A percentile compares a stretch with the other conserved stretches of the same genome.
These are phyloP conservation scores for Epinephelus coioides DNA, from an alignment of 2,797 vertebrate genomes.

Conservation along the genomic window DNA sequence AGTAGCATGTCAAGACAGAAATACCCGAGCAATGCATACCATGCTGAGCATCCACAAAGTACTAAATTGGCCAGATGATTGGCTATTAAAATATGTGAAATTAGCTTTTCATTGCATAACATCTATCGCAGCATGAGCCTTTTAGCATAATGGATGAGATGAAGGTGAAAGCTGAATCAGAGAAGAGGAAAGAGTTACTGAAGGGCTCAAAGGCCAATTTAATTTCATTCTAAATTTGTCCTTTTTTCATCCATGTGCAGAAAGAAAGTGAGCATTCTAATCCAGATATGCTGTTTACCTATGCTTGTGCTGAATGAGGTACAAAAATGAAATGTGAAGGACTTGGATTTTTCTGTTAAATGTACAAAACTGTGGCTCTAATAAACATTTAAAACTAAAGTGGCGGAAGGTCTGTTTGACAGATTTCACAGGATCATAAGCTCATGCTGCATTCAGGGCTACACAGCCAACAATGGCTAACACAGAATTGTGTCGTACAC, in stretches of 20 bases:
- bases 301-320: background rate
- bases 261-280: background rate
- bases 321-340: constrained; percentile 10
- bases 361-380: constrained; percentile 23
- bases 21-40: constrained; percentile 40
- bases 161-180: constrained; percentile 57
- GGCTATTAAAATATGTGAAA: constrained; percentile 70
- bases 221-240: constrained; percentile 41
- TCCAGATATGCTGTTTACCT: background rate
- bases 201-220: constrained; percentile 42
- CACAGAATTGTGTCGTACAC: constrained; percentile 63
- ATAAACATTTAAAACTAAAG: constrained; percentile 51
- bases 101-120: constrained; percentile 64
- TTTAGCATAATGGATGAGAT: constrained; percentile 60
- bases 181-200: constrained; percentile 50
- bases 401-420: constrained; percentile 49
- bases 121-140: constrained; percentile 60
- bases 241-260: constrained; percentile 11
- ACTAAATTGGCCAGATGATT: constrained; percentile 71
- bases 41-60: constrained; percentile 65
- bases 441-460: constrained; percentile 45
- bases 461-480: constrained; percentile 67
- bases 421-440: constrained; percentile 63
- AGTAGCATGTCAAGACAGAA: constrained; percentile 58
- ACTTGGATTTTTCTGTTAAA: constrained; percentile 30